phyloP scores from a whole-genome alignment of 2,797 vertebrate genomes.

The Rallus crepitans region DNA sequence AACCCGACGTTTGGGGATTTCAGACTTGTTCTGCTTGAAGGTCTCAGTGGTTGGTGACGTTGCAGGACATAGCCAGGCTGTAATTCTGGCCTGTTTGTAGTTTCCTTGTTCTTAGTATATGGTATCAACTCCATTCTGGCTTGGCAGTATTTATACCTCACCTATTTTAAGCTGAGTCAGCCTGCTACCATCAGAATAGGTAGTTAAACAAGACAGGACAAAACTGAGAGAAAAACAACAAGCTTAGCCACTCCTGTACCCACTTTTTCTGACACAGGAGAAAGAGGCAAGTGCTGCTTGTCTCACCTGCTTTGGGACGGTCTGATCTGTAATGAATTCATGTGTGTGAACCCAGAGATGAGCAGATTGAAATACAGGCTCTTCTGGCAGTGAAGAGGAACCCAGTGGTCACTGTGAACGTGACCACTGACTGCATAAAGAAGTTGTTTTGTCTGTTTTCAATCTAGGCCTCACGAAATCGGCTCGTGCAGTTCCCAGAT shows the following conservation, averaged over 20 bases:
- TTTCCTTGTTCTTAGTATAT: not conserved
- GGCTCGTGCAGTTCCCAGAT: slow-evolving; percentile 82
- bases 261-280: not conserved
- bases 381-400: not conserved
- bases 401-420: not conserved
- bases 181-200: not conserved
- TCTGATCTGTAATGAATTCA: not conserved
- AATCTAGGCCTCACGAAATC: slow-evolving; percentile 83
- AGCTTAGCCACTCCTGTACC: not conserved
- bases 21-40: not conserved
- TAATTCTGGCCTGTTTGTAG: not conserved
- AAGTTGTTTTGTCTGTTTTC: not conserved
- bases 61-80: not conserved
- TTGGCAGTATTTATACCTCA: not conserved
- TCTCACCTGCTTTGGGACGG: not conserved
- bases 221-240: not conserved
- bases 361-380: not conserved
- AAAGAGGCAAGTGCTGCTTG: not conserved
- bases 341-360: not conserved
- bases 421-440: not conserved
- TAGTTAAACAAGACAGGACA: not conserved
- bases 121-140: not conserved
- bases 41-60: not conserved
- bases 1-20: not conserved
- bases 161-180: not conserved